Evolutionary conservation across 2,113 vertebrate genomes (phyloP).

Genomic region (Chiloscyllium plagiosum): DNA sequence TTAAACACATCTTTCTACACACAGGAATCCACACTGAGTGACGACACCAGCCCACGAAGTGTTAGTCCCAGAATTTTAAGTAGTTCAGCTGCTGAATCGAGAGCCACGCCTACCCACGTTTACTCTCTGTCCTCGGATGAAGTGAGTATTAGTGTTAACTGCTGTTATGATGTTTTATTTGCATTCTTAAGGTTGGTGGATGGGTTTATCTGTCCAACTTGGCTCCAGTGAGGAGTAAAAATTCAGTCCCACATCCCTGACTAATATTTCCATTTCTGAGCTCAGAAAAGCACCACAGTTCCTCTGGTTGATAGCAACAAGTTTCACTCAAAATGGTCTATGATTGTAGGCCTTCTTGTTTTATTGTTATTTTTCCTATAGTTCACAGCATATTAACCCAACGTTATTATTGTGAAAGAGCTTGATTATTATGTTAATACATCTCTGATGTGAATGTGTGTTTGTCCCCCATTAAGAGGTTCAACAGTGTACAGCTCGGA

Average conservation of each 20-base stretch:
- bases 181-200: too few relatives aligned
- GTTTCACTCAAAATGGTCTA: not conserved
- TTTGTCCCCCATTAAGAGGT: too few relatives aligned
- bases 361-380: not conserved
- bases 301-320: not conserved
- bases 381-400: not conserved
- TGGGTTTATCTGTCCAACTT: too few relatives aligned
- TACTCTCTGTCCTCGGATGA: conserved; percentile 83
- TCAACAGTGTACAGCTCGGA: too few relatives aligned
- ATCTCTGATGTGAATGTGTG: too few relatives aligned
- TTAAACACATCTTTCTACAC: not conserved
- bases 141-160: conserved; percentile 51
- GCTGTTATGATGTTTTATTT: too few relatives aligned
- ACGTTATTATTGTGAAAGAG: not conserved
- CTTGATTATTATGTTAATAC: too few relatives aligned
- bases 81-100: conserved; percentile 52
- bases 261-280: not conserved
- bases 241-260: not conserved
- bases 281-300: not conserved
- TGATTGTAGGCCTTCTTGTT: not conserved
- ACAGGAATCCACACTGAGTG: conserved; percentile 80
- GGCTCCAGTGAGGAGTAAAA: too few relatives aligned
- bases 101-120: conserved; percentile 78
- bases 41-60: conserved; percentile 69
- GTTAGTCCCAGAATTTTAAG: conserved; percentile 59